Percentiles rank a stretch among this genome's conserved stretches.
Evolutionary conservation across 2,888 invertebrate genomes (phyloP).

Genomic region (Cheilosia vulpina): DNA sequence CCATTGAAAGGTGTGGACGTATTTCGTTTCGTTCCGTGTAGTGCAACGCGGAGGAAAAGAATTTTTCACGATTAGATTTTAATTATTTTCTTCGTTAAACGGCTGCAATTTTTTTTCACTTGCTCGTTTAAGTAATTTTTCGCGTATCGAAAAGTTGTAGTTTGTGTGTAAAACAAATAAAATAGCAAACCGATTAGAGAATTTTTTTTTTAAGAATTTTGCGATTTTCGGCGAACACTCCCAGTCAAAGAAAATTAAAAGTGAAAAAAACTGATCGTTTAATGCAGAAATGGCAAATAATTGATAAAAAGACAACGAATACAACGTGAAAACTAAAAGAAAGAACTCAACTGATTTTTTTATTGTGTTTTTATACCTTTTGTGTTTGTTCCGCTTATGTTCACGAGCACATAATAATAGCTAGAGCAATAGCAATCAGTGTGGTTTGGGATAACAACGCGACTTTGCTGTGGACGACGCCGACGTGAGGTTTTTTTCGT

Average conservation of each 20-base stretch:
- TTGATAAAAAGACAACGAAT: slow-evolving; percentile 62
- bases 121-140: neutral
- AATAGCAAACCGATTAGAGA: slow-evolving; percentile 6
- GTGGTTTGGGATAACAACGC: slow-evolving; percentile 65
- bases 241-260: slow-evolving; percentile 42
- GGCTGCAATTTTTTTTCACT: slow-evolving; percentile 1
- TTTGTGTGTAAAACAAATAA: slow-evolving; percentile 32
- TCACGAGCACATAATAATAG: slow-evolving; percentile 31
- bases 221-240: slow-evolving; percentile 43
- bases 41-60: slow-evolving; percentile 67
- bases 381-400: slow-evolving; percentile 68
- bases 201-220: slow-evolving; percentile 32
- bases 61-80: slow-evolving; percentile 51
- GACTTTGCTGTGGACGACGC: slow-evolving; percentile 51
- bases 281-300: slow-evolving; percentile 64
- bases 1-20: slow-evolving; percentile 80
- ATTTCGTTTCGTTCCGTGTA: slow-evolving; percentile 62
- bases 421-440: slow-evolving; percentile 14
- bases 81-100: slow-evolving; percentile 38
- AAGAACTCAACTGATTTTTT: slow-evolving; percentile 45
- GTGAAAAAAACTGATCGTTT: slow-evolving; percentile 27
- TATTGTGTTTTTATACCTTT: slow-evolving; percentile 62
- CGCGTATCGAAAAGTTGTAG: neutral
- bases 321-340: slow-evolving; percentile 62
- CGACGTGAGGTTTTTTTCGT: slow-evolving; percentile 61